phyloP scores from a whole-genome alignment of 2,797 vertebrate species.

The Capromys pilorides region DNA sequence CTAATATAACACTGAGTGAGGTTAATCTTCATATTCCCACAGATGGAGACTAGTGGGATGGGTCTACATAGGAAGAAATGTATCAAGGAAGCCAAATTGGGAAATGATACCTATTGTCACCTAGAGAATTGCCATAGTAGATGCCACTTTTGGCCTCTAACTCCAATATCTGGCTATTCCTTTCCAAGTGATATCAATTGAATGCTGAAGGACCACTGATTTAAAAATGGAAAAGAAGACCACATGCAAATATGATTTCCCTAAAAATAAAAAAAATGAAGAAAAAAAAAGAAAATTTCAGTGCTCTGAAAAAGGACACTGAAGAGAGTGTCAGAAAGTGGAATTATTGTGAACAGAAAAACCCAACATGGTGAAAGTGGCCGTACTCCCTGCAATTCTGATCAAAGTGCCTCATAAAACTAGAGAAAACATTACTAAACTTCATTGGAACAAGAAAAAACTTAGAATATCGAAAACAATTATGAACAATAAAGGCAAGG shows the following conservation, averaged over 20 bases:
- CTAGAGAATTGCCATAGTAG: slow-evolving; percentile 50
- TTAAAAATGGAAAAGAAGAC: background rate
- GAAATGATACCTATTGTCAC: slow-evolving; percentile 76
- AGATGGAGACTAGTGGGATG: slow-evolving; percentile 75
- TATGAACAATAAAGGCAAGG: too few relatives aligned
- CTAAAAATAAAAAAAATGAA: too few relatives aligned
- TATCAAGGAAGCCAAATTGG: slow-evolving; percentile 70
- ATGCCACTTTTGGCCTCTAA: background rate
- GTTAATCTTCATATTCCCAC: slow-evolving; percentile 79
- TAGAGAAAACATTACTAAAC: too few relatives aligned
- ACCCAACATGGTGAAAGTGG: too few relatives aligned
- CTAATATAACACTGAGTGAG: slow-evolving; percentile 69
- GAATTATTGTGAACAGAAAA: too few relatives aligned
- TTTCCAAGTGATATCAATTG: background rate
- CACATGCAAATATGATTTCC: background rate
- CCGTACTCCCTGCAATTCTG: too few relatives aligned
- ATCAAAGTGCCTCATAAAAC: too few relatives aligned
- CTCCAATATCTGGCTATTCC: background rate
- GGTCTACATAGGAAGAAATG: slow-evolving; percentile 61
- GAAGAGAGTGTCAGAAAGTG: too few relatives aligned
- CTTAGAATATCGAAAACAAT: too few relatives aligned
- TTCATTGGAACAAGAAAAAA: too few relatives aligned
- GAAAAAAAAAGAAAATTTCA: too few relatives aligned
- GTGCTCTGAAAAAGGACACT: too few relatives aligned
- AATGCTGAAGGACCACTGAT: background rate